phyloP scores from a whole-genome alignment of 2,797 vertebrate species.

The Sebastes glaucus region DNA sequence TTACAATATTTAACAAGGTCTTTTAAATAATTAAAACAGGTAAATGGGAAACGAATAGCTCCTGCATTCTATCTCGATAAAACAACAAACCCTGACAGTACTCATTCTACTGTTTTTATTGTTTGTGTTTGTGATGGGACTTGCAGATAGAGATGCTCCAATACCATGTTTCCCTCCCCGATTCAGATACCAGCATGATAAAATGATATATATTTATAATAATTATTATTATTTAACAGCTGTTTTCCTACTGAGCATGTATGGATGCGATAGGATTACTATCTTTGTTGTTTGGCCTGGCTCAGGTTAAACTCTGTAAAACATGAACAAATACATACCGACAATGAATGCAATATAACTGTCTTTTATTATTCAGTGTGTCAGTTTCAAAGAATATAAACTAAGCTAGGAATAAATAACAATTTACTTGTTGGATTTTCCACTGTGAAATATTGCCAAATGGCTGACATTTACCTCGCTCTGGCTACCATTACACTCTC shows the following conservation, averaged over 20 bases:
- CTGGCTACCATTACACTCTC: too few relatives aligned
- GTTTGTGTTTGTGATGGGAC: background rate
- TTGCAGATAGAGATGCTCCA: background rate
- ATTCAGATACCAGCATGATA: background rate
- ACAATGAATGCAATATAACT: too few relatives aligned
- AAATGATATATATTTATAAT: background rate
- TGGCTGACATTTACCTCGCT: too few relatives aligned
- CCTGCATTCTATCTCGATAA: background rate
- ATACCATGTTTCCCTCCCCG: background rate
- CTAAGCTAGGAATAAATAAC: too few relatives aligned
- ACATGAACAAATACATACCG: too few relatives aligned
- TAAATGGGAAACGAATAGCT: slow-evolving; percentile 35
- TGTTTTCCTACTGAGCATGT: background rate
- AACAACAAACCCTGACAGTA: background rate
- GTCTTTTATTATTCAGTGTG: too few relatives aligned
- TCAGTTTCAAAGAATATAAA: too few relatives aligned
- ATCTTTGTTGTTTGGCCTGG: background rate
- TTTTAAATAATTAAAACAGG: slow-evolving; percentile 55
- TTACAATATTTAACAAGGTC: slow-evolving; percentile 40
- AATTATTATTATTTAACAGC: background rate
- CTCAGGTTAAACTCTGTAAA: too few relatives aligned
- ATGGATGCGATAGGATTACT: background rate
- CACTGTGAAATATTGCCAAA: too few relatives aligned
- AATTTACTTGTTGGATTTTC: too few relatives aligned
- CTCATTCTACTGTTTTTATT: background rate